A percentile compares a stretch with the other conserved stretches of the same genome.
Evolutionary conservation across 2,888 invertebrate genomes (phyloP).

Genomic region (Athrips mouffetella): DNA sequence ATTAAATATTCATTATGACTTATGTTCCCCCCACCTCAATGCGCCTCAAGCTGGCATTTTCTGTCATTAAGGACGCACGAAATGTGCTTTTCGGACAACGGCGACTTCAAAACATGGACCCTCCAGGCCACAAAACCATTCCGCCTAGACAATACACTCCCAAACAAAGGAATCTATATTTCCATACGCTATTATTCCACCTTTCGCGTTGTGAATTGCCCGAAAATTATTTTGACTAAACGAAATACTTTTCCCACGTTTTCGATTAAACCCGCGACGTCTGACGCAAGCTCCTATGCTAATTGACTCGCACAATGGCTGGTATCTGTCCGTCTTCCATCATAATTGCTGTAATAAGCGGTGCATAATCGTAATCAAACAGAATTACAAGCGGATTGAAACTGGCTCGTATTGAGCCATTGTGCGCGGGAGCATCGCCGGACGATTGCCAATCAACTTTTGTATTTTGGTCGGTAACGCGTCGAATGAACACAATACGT

Average conservation of each 20-base stretch:
- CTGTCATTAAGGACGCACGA: conserved; percentile 60
- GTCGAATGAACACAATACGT: conserved; percentile 41
- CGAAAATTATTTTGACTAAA: conserved; percentile 14
- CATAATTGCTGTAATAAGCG: conserved; percentile 69
- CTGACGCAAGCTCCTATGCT: conserved; percentile 44
- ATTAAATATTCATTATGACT: conserved; percentile 71
- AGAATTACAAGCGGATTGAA: conserved; percentile 61
- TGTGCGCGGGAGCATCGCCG: conserved; percentile 33
- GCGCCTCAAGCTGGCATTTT: conserved; percentile 37
- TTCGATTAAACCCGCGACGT: conserved; percentile 22
- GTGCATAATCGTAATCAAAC: conserved; percentile 64
- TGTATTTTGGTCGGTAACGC: conserved; percentile 38
- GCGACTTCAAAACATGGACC: conserved; percentile 24
- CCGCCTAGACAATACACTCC: conserved; percentile 27
- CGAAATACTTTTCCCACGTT: conserved; percentile 38
- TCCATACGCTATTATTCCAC: conserved; percentile 21
- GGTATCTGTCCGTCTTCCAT: conserved; percentile 43
- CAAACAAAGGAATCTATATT: conserved; percentile 25
- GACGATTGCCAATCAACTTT: conserved; percentile 55
- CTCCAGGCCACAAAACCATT: conserved; percentile 35
- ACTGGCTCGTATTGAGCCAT: conserved; percentile 48
- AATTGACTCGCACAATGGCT: conserved; percentile 57
- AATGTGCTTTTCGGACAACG: conserved; percentile 41
- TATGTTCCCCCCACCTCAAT: conserved; percentile 40
- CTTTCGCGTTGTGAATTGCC: conserved; percentile 12